These are phyloP conservation scores for Poeciliopsis infans DNA, from an alignment of 2,797 vertebrate genomes.

Conservation along the genomic window DNA sequence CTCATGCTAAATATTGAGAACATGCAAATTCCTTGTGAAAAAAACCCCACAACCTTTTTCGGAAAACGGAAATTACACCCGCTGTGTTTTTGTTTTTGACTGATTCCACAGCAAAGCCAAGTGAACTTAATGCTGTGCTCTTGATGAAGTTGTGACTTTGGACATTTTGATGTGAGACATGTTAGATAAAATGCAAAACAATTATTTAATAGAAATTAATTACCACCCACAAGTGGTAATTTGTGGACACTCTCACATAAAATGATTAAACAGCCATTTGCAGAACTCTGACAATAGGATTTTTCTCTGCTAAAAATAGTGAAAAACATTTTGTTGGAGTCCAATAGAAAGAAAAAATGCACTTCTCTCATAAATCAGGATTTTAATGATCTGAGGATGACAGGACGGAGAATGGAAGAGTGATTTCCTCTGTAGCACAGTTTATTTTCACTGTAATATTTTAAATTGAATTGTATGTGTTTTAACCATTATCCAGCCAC, in stretches of 20 bases:
- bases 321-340: no score
- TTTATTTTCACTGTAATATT: not conserved
- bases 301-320: no score
- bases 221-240: no score
- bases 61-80: not conserved
- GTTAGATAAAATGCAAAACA: not conserved
- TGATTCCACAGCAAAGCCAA: not conserved
- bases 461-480: no score
- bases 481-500: not conserved
- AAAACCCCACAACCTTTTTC: no score
- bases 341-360: not conserved
- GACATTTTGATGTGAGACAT: not conserved
- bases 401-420: not conserved
- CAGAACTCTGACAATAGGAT: no score
- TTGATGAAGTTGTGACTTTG: not conserved
- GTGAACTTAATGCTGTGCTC: not conserved
- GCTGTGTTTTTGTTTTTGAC: not conserved
- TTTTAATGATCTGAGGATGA: not conserved
- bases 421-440: not conserved
- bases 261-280: no score
- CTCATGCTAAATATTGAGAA: no score
- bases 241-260: no score
- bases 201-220: not conserved
- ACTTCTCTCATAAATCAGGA: not conserved
- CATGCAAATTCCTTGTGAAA: no score